Evolutionary conservation across 2,113 vertebrate genomes (phyloP).

Genomic region (Anser brachyrhynchus): DNA sequence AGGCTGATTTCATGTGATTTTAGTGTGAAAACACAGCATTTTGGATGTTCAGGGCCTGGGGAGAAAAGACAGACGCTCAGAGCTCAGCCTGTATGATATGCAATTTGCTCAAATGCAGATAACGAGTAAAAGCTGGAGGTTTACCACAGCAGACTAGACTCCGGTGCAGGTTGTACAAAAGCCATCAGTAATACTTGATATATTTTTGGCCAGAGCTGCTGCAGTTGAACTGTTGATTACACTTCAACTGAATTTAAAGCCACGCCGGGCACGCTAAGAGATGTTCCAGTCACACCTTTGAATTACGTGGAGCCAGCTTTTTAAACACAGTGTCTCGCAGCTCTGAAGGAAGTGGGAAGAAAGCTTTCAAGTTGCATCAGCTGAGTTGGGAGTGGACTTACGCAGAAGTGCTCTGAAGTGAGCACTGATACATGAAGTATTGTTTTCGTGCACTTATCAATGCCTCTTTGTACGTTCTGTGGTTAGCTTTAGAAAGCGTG

Average conservation of each 20-base stretch:
- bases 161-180: not conserved
- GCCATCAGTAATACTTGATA: not conserved
- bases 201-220: conserved; percentile 7
- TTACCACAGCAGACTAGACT: not conserved
- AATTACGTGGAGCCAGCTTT: not conserved
- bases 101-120: not conserved
- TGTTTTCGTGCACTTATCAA: not conserved
- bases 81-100: not conserved
- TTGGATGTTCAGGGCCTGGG: not conserved
- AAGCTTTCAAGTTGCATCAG: not conserved
- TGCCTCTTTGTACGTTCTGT: not conserved
- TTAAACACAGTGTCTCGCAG: not conserved
- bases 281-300: conserved; percentile 37
- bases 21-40: not conserved
- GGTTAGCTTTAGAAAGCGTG: not conserved
- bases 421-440: not conserved
- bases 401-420: not conserved
- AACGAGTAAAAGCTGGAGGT: not conserved
- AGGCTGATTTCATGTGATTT: not conserved
- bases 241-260: not conserved
- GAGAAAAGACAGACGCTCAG: not conserved
- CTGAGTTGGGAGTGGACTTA: not conserved
- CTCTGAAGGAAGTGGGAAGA: conserved; percentile 2
- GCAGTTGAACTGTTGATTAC: not conserved
- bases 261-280: not conserved